A percentile compares a stretch with the other conserved stretches of the same genome.
Conservation (phyloP, 1,140 invertebrate genomes). For the Eufriesea mexicana region DNA sequence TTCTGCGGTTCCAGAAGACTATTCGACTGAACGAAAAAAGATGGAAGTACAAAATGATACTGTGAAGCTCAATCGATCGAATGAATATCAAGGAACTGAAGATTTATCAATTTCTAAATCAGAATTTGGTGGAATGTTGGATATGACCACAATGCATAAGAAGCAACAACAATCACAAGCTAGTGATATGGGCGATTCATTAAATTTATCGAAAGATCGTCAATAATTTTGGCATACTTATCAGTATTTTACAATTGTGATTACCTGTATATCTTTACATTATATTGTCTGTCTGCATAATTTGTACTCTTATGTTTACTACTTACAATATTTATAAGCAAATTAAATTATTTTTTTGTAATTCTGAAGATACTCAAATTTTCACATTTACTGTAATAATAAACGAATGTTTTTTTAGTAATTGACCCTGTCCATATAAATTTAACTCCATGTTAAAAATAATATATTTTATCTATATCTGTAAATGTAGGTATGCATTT, state of each 20-base stretch:
- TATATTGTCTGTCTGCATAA: not conserved
- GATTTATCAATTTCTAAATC: conserved; percentile 76
- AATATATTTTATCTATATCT: not conserved
- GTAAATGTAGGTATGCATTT: not conserved
- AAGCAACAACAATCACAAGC: conserved; percentile 70
- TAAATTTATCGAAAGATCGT: conserved; percentile 79
- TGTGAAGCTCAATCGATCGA: conserved; percentile 66
- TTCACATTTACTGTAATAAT: conserved; percentile 30
- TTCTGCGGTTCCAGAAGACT: conserved; percentile 66
- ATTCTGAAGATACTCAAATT: conserved; percentile 13
- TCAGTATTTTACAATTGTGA: conserved; percentile 46
- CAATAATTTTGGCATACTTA: conserved; percentile 50
- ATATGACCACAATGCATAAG: conserved; percentile 74
- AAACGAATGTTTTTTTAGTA: conserved; percentile 29
- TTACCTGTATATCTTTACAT: conserved; percentile 31
- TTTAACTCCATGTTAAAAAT: not conserved
- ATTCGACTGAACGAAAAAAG: conserved; percentile 74
- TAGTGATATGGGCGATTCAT: conserved; percentile 72
- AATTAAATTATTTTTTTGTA: conserved; percentile 43
- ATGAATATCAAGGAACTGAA: conserved; percentile 72
- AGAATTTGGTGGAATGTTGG: conserved; percentile 74
- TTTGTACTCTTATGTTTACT: conserved; percentile 22
- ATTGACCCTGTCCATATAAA: not conserved
- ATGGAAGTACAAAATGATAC: conserved; percentile 61
- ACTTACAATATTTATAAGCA: not conserved